Percentiles rank a stretch among this genome's conserved stretches.
These are phyloP conservation scores for Phaonia tiefii DNA, from an alignment of 2,888 invertebrate genomes.

Conservation along the genomic window DNA sequence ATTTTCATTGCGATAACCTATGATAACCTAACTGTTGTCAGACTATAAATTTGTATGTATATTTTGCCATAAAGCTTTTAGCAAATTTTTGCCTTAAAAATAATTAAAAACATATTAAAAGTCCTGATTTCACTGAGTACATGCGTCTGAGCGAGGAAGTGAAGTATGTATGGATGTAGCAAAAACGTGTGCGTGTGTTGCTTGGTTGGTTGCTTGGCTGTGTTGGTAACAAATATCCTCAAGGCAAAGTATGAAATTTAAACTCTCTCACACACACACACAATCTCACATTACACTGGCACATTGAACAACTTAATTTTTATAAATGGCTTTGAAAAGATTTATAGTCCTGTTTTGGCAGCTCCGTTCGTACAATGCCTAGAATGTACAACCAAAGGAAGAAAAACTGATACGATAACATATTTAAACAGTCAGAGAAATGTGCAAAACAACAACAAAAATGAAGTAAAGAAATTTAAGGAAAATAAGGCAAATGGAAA, in stretches of 20 bases:
- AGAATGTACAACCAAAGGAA: neutral
- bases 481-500: conserved; percentile 51
- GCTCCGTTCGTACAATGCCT: conserved; percentile 48
- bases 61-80: conserved; percentile 58
- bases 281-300: conserved; percentile 22
- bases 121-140: neutral
- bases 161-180: neutral
- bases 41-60: conserved; percentile 35
- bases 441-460: conserved; percentile 33
- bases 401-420: conserved; percentile 54
- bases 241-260: conserved; percentile 31
- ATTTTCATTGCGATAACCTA: conserved; percentile 26
- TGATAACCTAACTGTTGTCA: conserved; percentile 26
- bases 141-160: conserved; percentile 4
- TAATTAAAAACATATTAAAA: conserved; percentile 64
- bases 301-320: conserved; percentile 62
- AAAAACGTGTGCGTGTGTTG: neutral
- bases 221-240: conserved; percentile 20
- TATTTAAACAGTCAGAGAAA: conserved; percentile 65
- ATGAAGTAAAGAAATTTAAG: neutral
- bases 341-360: conserved; percentile 64
- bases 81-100: conserved; percentile 64
- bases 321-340: conserved; percentile 64
- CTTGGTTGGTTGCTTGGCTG: neutral
- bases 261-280: conserved; percentile 22